Conservation (phyloP, 2,888 invertebrate species). For the Alentia gelatinosa region DNA sequence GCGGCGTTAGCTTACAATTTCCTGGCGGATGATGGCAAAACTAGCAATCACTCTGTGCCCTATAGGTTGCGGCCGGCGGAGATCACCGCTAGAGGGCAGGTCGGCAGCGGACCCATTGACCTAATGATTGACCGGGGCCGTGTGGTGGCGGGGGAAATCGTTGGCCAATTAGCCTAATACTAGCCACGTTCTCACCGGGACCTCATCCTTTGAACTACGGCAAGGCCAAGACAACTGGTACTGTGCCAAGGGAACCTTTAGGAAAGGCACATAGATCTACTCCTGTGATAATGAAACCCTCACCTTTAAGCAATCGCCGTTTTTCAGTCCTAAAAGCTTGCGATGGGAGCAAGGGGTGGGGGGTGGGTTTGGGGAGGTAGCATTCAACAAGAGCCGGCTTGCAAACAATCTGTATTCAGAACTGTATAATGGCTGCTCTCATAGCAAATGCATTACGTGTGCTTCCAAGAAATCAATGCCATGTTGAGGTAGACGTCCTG, state of each 20-base stretch:
- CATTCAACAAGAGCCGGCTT: neutral
- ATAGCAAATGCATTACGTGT: neutral
- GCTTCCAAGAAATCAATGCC: neutral
- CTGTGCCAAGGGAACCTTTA: neutral
- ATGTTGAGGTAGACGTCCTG: neutral
- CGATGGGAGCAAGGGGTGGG: neutral
- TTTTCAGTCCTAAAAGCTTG: neutral
- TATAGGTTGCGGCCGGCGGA: no score
- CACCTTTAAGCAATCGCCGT: neutral
- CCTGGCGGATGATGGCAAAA: no score
- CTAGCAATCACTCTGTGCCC: no score
- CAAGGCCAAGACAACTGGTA: neutral
- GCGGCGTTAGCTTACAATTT: no score
- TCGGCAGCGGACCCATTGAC: constrained; percentile 6
- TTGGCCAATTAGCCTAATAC: constrained; percentile 36
- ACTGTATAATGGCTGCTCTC: neutral
- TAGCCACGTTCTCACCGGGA: neutral
- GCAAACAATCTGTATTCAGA: neutral
- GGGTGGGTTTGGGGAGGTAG: neutral
- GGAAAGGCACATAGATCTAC: neutral
- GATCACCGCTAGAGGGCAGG: no score
- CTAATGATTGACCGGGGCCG: constrained; percentile 14
- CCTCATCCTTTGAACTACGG: neutral
- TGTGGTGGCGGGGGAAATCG: neutral
- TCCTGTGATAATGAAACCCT: no score